Evolutionary conservation across 2,888 invertebrate species (phyloP), one percentile per base, ranked within the genome.

Genomic region (Trachelus iudaicus): DNA sequence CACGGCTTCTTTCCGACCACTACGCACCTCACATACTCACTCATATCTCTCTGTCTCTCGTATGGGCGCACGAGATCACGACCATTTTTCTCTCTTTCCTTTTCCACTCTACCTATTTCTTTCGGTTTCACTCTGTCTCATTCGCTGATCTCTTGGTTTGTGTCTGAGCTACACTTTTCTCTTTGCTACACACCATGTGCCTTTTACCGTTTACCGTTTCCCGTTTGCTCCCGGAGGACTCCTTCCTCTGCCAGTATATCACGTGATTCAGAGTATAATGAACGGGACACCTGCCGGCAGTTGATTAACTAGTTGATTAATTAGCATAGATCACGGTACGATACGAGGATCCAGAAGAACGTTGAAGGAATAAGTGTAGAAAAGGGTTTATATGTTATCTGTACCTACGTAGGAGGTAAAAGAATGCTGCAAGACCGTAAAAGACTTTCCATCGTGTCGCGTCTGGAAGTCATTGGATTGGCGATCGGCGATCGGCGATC

Each of bases 401-500:
- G 23, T 56, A 56, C 23, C 23, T 56, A 9, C 0, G 56, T 9
- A 56, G 56, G 56, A 56, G 56, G 56, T 56, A 56, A 56, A 56
- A 56, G 56, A 56, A 56, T 56, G 15, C 23, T 56, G 56, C 23
- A 56, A 56, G 56, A 56, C 56, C 56, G 56, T 9, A 56, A 56
- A 56, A 56, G 31, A 37, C 74, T 74, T 74, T 74, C 74, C 74
- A 37, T 34, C 35, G 35, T 37, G 33, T 30, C 34, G 37, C 37
- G 34, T 74, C 74, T 34, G 34, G 81, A 40, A 71, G 34, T 31
- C 31, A 71, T 71, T 71, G 34, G 71, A 31, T 71, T 71, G 80
- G 79, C 80, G 80, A 76, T 75, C 79, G 81, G 73, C 84, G 82
- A 83, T 73, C 73, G 74, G 74, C 35, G n/a, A 74, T 33, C 33